phyloP scores from a whole-genome alignment of 2,113 vertebrate species.

The Heterotilapia buettikoferi region DNA sequence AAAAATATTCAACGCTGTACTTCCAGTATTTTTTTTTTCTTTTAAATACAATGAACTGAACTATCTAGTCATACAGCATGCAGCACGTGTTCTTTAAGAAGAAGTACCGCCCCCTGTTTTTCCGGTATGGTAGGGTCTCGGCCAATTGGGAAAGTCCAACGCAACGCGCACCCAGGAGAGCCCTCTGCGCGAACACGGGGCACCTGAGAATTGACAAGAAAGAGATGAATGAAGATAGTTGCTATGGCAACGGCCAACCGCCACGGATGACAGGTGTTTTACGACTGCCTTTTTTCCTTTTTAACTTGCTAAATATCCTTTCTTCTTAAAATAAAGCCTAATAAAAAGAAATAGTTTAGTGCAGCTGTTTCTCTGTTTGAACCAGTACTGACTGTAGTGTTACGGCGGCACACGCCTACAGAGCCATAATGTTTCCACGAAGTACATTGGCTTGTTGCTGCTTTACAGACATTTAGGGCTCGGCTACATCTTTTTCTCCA shows the following conservation, averaged over 20 bases:
- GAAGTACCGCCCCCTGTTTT: background rate
- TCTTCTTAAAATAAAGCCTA: background rate
- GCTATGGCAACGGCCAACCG: conserved; percentile 43
- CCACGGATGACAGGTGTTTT: background rate
- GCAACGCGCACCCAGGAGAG: conserved; percentile 40
- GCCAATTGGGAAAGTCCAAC: conserved; percentile 72
- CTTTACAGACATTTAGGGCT: background rate
- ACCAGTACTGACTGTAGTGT: background rate
- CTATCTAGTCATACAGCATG: background rate
- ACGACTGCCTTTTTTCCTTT: background rate
- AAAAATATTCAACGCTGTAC: background rate
- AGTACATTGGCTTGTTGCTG: background rate
- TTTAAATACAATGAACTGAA: background rate
- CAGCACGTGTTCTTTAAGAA: background rate
- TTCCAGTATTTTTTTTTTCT: background rate
- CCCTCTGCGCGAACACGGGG: conserved; percentile 1
- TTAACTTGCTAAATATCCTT: background rate
- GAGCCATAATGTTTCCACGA: background rate
- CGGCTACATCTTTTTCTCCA: background rate
- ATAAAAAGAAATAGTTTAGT: background rate
- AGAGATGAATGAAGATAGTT: conserved; percentile 49
- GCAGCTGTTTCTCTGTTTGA: background rate
- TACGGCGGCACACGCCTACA: background rate
- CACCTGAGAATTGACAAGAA: conserved; percentile 14
- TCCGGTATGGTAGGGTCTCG: conserved; percentile 15